Evolutionary conservation across 2,113 vertebrate genomes (phyloP), one percentile per base, ranked within the genome.

Genomic region (Marmota monax): DNA sequence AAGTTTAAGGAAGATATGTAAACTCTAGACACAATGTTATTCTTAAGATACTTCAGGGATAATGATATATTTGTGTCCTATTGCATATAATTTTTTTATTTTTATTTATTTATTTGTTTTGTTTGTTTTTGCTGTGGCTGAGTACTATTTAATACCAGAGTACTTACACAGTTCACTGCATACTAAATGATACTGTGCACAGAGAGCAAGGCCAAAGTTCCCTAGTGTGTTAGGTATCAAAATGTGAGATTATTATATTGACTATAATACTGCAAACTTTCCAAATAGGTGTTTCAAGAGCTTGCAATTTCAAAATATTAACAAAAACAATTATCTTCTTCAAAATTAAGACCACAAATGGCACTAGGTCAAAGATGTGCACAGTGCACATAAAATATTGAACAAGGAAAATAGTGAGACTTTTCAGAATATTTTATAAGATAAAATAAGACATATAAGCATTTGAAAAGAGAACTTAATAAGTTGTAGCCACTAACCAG

Each of bases 401-500:
- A 96, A 94, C 76, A 98, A 73, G 73, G 37, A 94, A 92, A 82
- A 69, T 6, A 97, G 90, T 88, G 96, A 88, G 3, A 25, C 20
- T 94, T 88, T 84, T 94, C 45, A 97, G 22, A 94, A 91, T 48
- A 87, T 72, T 94, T 91, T 96, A 53, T 84, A 90, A 97, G 72
- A 48, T 67, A 80, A 96, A 88, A 53, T 25, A 51, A 88, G 58
- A 88, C 63, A 83, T 22, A 79, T 18, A 85, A 90, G 85, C 51
- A 80, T 94, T 96, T 93, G 84, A 78, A 98, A 92, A 78, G 83
- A 97, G 98, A 95, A 92, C 85, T 97, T 84, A 92, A 32, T 96
- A 98, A 98, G 67, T 88, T 76, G 56, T 69, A 95, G 96, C 90
- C 97, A 99, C 99, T 99, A 98, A 99, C 99, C 99, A 99, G 98